phyloP scores from a whole-genome alignment of 2,113 vertebrate species.

The Hyaena hyaena region DNA sequence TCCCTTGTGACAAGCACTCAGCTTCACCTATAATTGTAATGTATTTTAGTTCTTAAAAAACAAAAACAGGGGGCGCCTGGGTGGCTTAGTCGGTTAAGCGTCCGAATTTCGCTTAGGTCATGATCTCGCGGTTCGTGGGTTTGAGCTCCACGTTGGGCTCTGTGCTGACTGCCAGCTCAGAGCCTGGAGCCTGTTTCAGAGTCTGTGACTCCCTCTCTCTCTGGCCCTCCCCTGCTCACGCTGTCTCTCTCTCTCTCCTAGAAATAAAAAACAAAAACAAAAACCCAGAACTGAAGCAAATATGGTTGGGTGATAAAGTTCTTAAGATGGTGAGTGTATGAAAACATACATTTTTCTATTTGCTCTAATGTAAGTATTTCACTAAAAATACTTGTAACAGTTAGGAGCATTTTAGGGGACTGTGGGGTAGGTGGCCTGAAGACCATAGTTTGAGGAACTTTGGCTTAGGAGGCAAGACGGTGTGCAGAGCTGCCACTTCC shows the following conservation, averaged over 20 bases:
- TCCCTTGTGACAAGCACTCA: not conserved
- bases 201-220: too few relatives aligned
- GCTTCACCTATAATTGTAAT: not conserved
- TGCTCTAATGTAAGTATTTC: constrained; percentile 16
- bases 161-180: too few relatives aligned
- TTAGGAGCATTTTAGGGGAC: not conserved
- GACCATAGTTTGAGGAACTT: not conserved
- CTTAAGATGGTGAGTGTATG: not conserved
- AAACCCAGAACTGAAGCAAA: not conserved
- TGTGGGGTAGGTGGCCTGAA: not conserved
- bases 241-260: too few relatives aligned
- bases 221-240: too few relatives aligned
- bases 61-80: not conserved
- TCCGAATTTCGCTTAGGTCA: too few relatives aligned
- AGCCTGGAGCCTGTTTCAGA: too few relatives aligned
- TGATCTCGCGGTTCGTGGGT: too few relatives aligned
- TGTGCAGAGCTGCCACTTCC: not conserved
- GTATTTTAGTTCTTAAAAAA: not conserved
- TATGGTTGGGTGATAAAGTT: not conserved
- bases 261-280: not conserved
- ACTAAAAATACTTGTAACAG: not conserved
- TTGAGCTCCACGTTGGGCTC: too few relatives aligned
- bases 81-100: too few relatives aligned
- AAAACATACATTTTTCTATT: not conserved
- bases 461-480: not conserved